Base-by-base conservation (phyloP, 1,140 invertebrate genomes). In the Drosophila azteca region DNA sequence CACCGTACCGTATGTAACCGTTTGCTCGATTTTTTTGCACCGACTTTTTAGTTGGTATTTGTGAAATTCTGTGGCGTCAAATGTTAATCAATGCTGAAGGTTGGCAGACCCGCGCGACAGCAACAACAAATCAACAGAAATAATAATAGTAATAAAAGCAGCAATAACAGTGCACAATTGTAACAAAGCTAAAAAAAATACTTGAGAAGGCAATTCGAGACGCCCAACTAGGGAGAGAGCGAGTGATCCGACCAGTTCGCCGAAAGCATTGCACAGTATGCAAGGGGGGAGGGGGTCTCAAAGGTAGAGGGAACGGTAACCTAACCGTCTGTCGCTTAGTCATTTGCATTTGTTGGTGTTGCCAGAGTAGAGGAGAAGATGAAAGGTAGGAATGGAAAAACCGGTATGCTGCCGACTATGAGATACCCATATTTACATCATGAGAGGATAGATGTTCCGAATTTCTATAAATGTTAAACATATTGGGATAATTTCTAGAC, bases 31-130 rank as follows among this genome's bases (percentile, higher is more conserved):
- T 29, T 65, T 69, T 85, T 69, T 49, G 53, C 26, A 54, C 62
- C 41, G 55, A 77, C 65, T 75, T 74, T 77, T 77, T 77, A 75
- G 60, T 79, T 80, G 60, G 67, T 69, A 50, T 85, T 84, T 85
- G 69, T 81, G 83, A 87, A 87, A 87, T 88, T 87, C 79, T 87
- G 83, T 83, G 87, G 87, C 79, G 83, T 88, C 83, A 88, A 87
- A 87, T 87, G 83, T 83, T 87, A 87, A 87, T 87, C 75, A 88
- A 87, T 88, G 78, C 61, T 79, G 83, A 87, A 87, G 83, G 83
- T 88, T 87, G 76, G 46, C 55, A 43, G 49, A 58, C 60, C 51
- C 53, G 44, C 57, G 39, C 52, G 46, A 35, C 52, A 58, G 63
- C 72, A 78, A 55, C 72, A 78, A 55, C 54, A 73, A 66, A 84